Conservation (phyloP, 2,888 invertebrate species). For the Teinopalpus imperialis region DNA sequence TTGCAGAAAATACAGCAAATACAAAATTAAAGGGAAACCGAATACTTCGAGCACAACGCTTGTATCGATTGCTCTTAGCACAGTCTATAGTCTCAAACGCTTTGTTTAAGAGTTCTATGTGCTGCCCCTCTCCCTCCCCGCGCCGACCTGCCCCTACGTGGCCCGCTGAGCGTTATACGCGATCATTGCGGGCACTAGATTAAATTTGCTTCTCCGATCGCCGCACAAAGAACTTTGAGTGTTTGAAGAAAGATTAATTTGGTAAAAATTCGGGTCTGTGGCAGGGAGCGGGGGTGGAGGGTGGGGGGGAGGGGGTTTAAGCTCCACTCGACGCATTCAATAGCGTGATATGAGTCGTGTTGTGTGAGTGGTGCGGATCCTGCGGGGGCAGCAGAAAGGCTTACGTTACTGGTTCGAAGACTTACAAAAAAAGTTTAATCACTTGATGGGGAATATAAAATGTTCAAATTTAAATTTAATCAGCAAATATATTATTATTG, state of each 20-base stretch:
- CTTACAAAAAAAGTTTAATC: no score
- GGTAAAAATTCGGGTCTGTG: slow-evolving; percentile 54
- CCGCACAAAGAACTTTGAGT: slow-evolving; percentile 61
- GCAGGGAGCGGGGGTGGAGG: background rate
- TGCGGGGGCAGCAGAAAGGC: background rate
- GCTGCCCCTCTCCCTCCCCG: background rate
- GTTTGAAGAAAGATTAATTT: slow-evolving; percentile 78
- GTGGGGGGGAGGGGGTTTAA: slow-evolving; percentile 10
- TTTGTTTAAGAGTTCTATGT: slow-evolving; percentile 25
- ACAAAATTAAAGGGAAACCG: slow-evolving; percentile 12
- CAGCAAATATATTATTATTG: no score
- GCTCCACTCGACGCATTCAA: slow-evolving; percentile 19
- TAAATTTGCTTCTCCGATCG: slow-evolving; percentile 57
- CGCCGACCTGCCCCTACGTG: slow-evolving; percentile 10
- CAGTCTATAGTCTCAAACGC: slow-evolving; percentile 17
- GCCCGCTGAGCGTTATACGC: slow-evolving; percentile 28
- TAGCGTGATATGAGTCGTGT: slow-evolving; percentile 10
- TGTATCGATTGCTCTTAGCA: slow-evolving; percentile 22
- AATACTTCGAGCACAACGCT: slow-evolving; percentile 9
- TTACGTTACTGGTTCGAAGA: no score
- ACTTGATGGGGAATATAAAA: no score
- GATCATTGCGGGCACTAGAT: slow-evolving; percentile 47
- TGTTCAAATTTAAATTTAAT: no score
- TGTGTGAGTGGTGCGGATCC: background rate
- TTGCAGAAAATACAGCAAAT: no score